Conservation (phyloP, 2,797 vertebrate species). For the Coendou prehensilis region DNA sequence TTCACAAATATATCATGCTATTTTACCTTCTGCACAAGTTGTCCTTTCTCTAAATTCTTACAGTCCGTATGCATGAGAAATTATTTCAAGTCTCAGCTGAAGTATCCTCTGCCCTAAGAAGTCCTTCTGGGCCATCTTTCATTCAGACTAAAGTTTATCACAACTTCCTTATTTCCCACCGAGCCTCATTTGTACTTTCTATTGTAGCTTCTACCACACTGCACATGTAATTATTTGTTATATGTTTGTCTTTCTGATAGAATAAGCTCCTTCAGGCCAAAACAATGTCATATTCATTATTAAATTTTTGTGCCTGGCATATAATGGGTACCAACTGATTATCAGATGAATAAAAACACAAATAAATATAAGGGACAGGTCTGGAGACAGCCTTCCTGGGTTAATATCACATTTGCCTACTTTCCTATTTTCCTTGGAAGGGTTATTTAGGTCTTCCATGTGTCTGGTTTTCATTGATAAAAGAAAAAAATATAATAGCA, state of each 20-base stretch:
- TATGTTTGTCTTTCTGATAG: constrained; percentile 25
- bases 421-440: background rate
- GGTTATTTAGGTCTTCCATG: background rate
- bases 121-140: background rate
- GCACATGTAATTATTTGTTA: constrained; percentile 52
- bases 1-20: constrained; percentile 27
- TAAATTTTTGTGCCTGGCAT: constrained; percentile 9
- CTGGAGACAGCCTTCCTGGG: background rate
- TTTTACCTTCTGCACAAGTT: constrained; percentile 18
- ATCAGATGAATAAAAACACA: background rate
- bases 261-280: constrained; percentile 20
- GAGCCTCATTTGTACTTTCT: constrained; percentile 58
- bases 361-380: background rate
- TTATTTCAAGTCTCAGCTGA: constrained; percentile 4
- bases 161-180: background rate
- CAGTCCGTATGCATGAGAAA: background rate
- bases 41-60: background rate
- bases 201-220: background rate
- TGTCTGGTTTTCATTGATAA: background rate
- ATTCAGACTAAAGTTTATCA: background rate
- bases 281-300: constrained; percentile 33
- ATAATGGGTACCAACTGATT: background rate
- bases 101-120: background rate
- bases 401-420: background rate
- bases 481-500: background rate